Evolutionary conservation across 2,888 invertebrate genomes (phyloP).

Genomic region (Tanypteryx hageni): DNA sequence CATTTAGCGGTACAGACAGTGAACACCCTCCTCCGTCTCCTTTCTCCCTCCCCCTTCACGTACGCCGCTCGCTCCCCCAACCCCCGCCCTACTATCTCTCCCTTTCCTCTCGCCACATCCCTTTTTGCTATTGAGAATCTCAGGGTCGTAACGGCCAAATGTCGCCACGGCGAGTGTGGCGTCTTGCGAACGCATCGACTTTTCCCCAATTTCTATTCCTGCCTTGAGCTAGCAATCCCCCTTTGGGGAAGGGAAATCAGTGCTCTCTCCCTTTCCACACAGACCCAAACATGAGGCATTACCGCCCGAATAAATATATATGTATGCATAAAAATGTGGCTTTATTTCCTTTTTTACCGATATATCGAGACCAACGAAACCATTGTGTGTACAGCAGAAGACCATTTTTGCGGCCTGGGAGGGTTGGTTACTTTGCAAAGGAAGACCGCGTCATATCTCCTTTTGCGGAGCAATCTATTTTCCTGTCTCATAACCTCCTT

Average conservation of each 20-base stretch:
- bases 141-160: conserved; percentile 57
- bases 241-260: conserved; percentile 6
- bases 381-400: not conserved
- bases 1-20: not conserved
- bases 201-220: conserved; percentile 42
- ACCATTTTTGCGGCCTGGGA: not conserved
- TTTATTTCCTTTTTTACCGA: not conserved
- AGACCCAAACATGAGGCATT: conserved; percentile 31
- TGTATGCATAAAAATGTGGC: not conserved
- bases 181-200: conserved; percentile 44
- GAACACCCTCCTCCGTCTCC: not conserved
- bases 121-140: conserved; percentile 12
- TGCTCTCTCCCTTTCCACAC: not conserved
- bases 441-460: conserved; percentile 1
- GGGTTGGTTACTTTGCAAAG: not conserved
- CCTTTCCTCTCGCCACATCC: not conserved
- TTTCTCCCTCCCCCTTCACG: not conserved
- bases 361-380: not conserved
- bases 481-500: not conserved
- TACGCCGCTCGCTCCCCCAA: too few species aligned
- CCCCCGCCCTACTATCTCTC: not conserved
- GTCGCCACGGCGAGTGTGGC: conserved; percentile 38
- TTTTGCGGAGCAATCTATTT: not conserved
- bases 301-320: conserved; percentile 41
- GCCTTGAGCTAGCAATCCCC: not conserved